These are phyloP conservation scores for Scaeva pyrastri DNA, from an alignment of 2,888 invertebrate genomes.

Conservation along the genomic window DNA sequence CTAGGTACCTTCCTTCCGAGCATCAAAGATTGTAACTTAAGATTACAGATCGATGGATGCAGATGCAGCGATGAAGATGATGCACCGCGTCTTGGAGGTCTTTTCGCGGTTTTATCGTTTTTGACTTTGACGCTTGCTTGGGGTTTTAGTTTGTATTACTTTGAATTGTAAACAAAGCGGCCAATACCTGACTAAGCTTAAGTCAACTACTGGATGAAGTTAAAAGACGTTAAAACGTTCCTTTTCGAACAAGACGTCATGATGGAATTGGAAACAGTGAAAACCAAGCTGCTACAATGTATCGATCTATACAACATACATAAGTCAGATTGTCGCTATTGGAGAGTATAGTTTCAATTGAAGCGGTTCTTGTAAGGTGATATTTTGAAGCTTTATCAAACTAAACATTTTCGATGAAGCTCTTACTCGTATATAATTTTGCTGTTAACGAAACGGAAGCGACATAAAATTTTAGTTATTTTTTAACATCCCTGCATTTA, in stretches of 20 bases:
- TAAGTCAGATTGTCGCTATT: no score
- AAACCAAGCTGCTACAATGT: neutral
- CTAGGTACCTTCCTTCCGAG: neutral
- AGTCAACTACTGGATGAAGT: neutral
- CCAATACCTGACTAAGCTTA: neutral
- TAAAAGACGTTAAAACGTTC: neutral
- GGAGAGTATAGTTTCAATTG: no score
- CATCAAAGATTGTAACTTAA: conserved; percentile 28
- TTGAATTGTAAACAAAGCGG: neutral
- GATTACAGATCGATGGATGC: conserved; percentile 30
- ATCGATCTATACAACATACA: no score
- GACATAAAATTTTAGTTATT: no score
- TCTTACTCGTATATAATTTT: no score
- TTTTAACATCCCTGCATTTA: no score
- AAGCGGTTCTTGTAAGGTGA: no score
- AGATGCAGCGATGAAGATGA: conserved; percentile 45
- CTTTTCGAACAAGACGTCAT: conserved; percentile 29
- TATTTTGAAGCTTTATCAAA: no score
- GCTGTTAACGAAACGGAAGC: no score
- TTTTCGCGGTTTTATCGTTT: conserved; percentile 43
- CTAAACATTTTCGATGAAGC: no score
- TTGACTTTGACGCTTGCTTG: conserved; percentile 27
- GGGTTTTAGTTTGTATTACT: neutral
- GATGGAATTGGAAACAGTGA: conserved; percentile 29
- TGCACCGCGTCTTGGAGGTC: conserved; percentile 58